phyloP scores from a whole-genome alignment of 2,888 invertebrate genomes.

The Lamellibrachia satsuma region DNA sequence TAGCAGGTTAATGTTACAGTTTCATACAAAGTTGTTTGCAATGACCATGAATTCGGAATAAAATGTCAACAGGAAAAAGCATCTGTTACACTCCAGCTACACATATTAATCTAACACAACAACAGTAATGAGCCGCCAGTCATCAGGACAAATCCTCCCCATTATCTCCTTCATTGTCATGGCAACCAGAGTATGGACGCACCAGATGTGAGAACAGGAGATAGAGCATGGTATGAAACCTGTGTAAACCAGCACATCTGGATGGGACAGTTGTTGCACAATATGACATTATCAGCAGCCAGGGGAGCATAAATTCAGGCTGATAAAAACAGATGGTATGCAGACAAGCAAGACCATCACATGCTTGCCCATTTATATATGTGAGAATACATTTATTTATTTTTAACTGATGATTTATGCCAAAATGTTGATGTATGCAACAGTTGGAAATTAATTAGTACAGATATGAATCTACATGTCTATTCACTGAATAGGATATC shows the following conservation, averaged over 20 bases:
- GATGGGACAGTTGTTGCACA: neutral
- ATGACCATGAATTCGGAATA: neutral
- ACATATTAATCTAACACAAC: neutral
- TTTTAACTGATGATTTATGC: neutral
- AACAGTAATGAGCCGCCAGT: neutral
- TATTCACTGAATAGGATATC: no score
- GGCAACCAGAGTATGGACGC: neutral
- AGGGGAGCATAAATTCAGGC: no score
- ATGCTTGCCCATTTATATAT: neutral
- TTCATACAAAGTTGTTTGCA: neutral
- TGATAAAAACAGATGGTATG: neutral
- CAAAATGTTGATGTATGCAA: neutral
- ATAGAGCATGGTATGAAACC: neutral
- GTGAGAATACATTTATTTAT: neutral
- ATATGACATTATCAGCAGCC: neutral
- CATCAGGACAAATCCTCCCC: constrained; percentile 1
- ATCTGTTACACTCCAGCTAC: neutral
- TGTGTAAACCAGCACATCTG: neutral
- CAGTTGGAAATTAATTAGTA: neutral
- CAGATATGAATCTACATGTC: neutral
- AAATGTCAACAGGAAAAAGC: neutral
- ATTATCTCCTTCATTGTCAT: neutral
- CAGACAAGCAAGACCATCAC: neutral
- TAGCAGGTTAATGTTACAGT: neutral
- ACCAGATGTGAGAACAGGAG: neutral